Evolutionary conservation across 2,888 invertebrate species (phyloP), one percentile per base, ranked within the genome.

Genomic region (Choreutis nemorana): DNA sequence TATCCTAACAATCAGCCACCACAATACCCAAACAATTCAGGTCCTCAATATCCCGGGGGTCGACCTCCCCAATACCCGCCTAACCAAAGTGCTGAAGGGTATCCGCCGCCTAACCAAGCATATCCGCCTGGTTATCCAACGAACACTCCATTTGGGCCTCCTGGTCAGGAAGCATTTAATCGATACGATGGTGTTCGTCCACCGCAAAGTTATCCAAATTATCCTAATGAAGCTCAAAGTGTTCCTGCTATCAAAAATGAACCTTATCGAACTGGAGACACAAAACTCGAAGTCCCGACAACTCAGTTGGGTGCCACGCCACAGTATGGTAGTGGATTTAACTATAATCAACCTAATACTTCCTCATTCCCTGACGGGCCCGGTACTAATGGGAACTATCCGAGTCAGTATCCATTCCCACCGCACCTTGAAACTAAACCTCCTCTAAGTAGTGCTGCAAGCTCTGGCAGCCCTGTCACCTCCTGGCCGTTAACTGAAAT

Each of bases 401-500:
- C 62, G 6, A 50, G 51, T 28, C 55, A 60, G 15, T 75, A 56
- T 48, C 55, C 61, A 6, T 75, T 58, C 35, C 55, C 65, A 13
- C 41, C 62, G 2, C 56, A 64, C 28, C 46, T 72, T 13, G 71
- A 73, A 45, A 71, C 70, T 6, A 72, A 78, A 42, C 61, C 66
- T 11, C 71, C 75, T 18, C 38, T 78, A 24, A 64, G 63, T 26
- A 77, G 70, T 36, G 59, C 64, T 7, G n/a, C n/a, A n/a, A 55
- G 65, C 31, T 65, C 68, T 1, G 66, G 61, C 2, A 77, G 72
- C 36, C 72, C 73, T 12, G 44, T 75, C 2, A 59, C 71, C 11
- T 49, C 75, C 1, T 77, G 77, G 73, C 78, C 77, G 24, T 55
- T 78, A 34, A 62, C 70, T 14, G 78, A 73, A 42, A 34, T 75